Base-by-base conservation (phyloP, 2,113 vertebrate species). In the Gnathonemus echidnorhynchus region DNA sequence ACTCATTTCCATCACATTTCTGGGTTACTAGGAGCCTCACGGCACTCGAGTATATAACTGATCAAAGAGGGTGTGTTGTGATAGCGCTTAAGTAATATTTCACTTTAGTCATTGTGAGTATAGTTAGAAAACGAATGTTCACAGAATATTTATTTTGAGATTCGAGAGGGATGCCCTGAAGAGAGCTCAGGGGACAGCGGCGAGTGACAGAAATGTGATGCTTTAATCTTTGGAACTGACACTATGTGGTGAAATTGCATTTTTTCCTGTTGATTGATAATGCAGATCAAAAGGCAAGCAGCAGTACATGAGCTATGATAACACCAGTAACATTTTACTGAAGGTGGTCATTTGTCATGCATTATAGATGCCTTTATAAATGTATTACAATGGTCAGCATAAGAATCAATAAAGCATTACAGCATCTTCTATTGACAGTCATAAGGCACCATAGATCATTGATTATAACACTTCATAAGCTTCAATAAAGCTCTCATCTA, bases 251-350 rank as follows among this genome's bases (percentile, higher is more conserved):
- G 88, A 77, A 49, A 88, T 88, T 86, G 91, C 86, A 90, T 86
- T 90, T 89, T 58, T 49, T 88, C 88, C 92, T 94, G 89, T 92
- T 93, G 92, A 93, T 94, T 92, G 86, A 53, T 89, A 90, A 62
- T 85, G 80, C 86, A 86, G 91, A 85, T 11, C 45, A 88, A 84
- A 89, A 89, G 77, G 10, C 45, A 27, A 91, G 91, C 91, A 91
- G 89, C 92, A 90, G 91, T 92, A 91, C 92, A 89, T 90, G 91
- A 92, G 53, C 19, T 11, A 93, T 90, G 90, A 58, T 17, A 5
- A 10, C n/a, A 66, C n/a, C 58, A 11, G n/a, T 66, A 66, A 66
- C 58, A 27, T n/a, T 66, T 66, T 66, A 66, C 58, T 27, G 24
- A 66, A 66, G 24, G 24, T 27, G 24, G 9, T 11, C 58, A 66